A percentile compares a stretch with the other conserved stretches of the same genome.
Evolutionary conservation across 2,888 invertebrate genomes (phyloP).

Genomic region (Macaria notata): DNA sequence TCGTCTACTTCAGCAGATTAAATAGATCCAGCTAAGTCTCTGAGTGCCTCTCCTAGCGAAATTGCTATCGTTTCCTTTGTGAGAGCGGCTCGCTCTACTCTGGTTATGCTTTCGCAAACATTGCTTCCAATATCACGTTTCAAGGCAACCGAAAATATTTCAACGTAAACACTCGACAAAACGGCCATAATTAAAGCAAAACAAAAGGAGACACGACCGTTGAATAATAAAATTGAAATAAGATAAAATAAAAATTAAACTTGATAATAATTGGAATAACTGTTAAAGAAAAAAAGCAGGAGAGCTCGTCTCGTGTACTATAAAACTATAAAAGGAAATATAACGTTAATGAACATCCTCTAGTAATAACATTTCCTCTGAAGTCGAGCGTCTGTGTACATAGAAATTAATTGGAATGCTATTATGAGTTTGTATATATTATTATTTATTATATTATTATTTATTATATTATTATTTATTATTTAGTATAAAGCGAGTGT

Average conservation of each 20-base stretch:
- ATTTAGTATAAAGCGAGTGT: no score
- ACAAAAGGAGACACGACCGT: slow-evolving; percentile 28
- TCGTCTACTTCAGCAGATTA: slow-evolving; percentile 18
- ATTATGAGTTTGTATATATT: not conserved
- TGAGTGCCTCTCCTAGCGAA: slow-evolving; percentile 17
- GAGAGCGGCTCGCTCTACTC: slow-evolving; percentile 19
- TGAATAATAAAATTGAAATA: slow-evolving; percentile 15
- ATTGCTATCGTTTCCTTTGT: slow-evolving; percentile 30
- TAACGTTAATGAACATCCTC: slow-evolving; percentile 45
- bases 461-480: no score
- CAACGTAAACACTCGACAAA: slow-evolving; percentile 16
- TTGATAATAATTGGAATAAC: slow-evolving; percentile 34
- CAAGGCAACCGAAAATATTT: slow-evolving; percentile 14
- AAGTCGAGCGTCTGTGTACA: slow-evolving; percentile 28
- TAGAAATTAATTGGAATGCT: slow-evolving; percentile 14
- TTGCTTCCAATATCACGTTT: slow-evolving; percentile 24
- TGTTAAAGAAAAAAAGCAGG: slow-evolving; percentile 40
- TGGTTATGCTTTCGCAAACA: slow-evolving; percentile 27
- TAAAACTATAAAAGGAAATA: slow-evolving; percentile 46
- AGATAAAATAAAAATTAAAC: no score
- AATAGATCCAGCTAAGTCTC: slow-evolving; percentile 17
- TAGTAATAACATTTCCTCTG: slow-evolving; percentile 38
- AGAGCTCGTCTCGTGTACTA: slow-evolving; percentile 36
- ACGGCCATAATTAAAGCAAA: slow-evolving; percentile 27
- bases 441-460: no score